Percentiles rank a stretch among this genome's conserved stretches.
Conservation (phyloP, 2,888 invertebrate genomes). For the Drosophila anomelani region DNA sequence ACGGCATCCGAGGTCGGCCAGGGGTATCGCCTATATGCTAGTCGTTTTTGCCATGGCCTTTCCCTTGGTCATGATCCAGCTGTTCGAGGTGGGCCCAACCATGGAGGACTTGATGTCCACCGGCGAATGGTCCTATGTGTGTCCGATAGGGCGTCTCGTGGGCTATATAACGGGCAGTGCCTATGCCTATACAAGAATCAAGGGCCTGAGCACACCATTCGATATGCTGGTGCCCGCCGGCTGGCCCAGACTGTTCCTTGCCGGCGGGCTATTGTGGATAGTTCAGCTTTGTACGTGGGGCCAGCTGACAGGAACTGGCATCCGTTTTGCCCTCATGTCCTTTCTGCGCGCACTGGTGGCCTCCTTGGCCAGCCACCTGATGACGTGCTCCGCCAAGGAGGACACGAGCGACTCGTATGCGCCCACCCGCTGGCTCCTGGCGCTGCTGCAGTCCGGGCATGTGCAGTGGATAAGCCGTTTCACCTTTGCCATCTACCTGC, state of each 20-base stretch:
- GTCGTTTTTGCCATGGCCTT: constrained; percentile 6
- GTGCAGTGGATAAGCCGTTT: constrained; percentile 50
- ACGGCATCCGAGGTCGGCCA: constrained; percentile 32
- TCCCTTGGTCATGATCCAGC: constrained; percentile 3
- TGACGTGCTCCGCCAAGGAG: constrained; percentile 15
- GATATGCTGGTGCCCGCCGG: neutral
- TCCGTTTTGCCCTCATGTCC: neutral
- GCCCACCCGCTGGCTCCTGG: constrained; percentile 30
- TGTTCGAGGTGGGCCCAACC: neutral
- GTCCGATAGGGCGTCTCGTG: constrained; percentile 29
- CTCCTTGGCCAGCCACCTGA: constrained; percentile 26
- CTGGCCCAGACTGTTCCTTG: neutral
- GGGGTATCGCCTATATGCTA: constrained; percentile 6
- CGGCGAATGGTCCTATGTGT: constrained; percentile 33
- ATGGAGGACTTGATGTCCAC: constrained; percentile 18
- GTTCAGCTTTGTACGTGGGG: neutral
- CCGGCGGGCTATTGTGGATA: neutral
- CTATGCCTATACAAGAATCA: constrained; percentile 41
- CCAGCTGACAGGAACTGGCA: neutral
- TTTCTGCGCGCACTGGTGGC: constrained; percentile 7
- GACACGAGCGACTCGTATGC: constrained; percentile 1
- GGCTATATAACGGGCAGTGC: constrained; percentile 47
- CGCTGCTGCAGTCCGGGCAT: constrained; percentile 21
- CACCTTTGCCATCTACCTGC: constrained; percentile 49
- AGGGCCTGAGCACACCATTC: constrained; percentile 23